A percentile compares a stretch with the other conserved stretches of the same genome.
Conservation (phyloP, 2,888 invertebrate species). For the Acanthosepion esculentum region DNA sequence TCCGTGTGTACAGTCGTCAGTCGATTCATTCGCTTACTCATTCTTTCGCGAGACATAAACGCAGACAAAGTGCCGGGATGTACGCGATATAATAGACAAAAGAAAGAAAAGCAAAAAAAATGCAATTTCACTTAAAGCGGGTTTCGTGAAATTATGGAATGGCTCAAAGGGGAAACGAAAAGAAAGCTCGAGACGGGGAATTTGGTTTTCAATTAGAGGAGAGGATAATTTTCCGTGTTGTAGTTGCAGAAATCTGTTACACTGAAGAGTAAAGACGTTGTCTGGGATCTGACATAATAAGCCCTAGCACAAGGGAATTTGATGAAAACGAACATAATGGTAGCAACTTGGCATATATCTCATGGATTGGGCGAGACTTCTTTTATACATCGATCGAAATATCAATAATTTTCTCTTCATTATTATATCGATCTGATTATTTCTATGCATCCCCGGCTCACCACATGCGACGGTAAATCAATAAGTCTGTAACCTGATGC, state of each 20-base stretch:
- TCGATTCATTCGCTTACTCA: not conserved
- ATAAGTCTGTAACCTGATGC: not conserved
- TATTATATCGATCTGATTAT: not conserved
- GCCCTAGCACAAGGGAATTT: not conserved
- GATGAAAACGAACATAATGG: not conserved
- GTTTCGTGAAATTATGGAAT: not conserved
- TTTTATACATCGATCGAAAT: not conserved
- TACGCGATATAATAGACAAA: not conserved
- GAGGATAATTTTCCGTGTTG: not conserved
- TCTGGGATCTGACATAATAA: not conserved
- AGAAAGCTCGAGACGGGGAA: not conserved
- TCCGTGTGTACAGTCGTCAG: not conserved
- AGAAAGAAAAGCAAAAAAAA: not conserved
- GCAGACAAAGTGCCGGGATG: not conserved
- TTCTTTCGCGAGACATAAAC: conserved; percentile 3
- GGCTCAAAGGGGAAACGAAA: not conserved
- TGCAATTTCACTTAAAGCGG: not conserved
- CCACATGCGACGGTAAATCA: not conserved
- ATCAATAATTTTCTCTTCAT: not conserved
- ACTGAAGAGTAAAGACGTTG: not conserved
- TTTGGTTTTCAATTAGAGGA: not conserved
- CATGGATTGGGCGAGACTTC: not conserved
- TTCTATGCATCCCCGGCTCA: not conserved
- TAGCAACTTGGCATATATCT: too few relatives aligned
- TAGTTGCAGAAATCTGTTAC: not conserved